Evolutionary conservation across 2,113 vertebrate genomes (phyloP).

Genomic region (Bambusicola thoracicus): DNA sequence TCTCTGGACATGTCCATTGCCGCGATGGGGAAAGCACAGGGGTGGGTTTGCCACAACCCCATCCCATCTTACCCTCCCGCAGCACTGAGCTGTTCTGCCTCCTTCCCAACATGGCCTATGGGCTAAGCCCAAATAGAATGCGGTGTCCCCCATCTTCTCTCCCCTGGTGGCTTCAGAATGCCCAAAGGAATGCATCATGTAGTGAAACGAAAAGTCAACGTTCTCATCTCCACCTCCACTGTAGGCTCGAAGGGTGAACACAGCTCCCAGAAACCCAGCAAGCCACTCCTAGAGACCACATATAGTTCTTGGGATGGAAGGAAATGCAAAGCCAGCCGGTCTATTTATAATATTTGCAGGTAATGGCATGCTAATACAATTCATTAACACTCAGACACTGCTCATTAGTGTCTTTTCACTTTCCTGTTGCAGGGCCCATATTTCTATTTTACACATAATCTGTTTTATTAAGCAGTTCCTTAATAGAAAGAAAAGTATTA

Average conservation of each 20-base stretch:
- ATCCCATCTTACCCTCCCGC: neutral
- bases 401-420: conserved; percentile 65
- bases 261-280: neutral
- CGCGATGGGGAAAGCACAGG: neutral
- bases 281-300: neutral
- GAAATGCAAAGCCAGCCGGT: neutral
- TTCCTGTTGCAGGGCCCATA: neutral
- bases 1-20: neutral
- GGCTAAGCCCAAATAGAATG: neutral
- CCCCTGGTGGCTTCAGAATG: neutral
- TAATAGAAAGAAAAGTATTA: conserved; percentile 41
- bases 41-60: fast-evolving
- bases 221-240: neutral
- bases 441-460: conserved; percentile 59
- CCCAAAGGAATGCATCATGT: neutral
- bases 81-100: neutral
- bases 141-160: neutral
- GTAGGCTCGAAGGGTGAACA: neutral
- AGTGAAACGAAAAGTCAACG: neutral
- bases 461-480: conserved; percentile 55
- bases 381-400: conserved; percentile 57
- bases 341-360: conserved; percentile 47
- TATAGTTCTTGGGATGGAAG: neutral
- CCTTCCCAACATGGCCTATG: neutral
- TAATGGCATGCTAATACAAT: conserved; percentile 58